These are phyloP conservation scores for Diplodus sargus DNA, from an alignment of 2,797 vertebrate genomes.

Conservation along the genomic window DNA sequence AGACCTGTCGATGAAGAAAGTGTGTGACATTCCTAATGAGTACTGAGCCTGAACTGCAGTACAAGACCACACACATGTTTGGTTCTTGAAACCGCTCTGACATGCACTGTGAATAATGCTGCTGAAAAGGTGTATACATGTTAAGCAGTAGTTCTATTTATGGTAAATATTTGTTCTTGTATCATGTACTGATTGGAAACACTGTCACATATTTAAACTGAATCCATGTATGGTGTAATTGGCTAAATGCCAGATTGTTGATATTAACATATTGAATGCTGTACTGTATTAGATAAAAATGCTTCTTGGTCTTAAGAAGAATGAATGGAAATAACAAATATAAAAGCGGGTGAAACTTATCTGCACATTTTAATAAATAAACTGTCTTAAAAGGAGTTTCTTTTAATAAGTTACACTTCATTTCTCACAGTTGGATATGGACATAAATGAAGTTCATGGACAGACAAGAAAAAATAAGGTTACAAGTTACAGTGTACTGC, in stretches of 20 bases:
- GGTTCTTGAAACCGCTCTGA: neutral
- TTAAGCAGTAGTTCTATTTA: slow-evolving; percentile 41
- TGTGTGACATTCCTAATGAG: slow-evolving; percentile 57
- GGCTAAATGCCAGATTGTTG: neutral
- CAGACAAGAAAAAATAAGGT: slow-evolving; percentile 34
- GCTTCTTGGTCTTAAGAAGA: slow-evolving; percentile 57
- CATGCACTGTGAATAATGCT: slow-evolving; percentile 9
- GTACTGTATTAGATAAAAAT: slow-evolving; percentile 26
- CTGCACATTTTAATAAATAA: slow-evolving; percentile 75
- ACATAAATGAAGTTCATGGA: slow-evolving; percentile 42
- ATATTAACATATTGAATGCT: slow-evolving; percentile 4
- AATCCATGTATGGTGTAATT: neutral
- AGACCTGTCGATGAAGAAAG: slow-evolving; percentile 81
- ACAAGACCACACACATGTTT: neutral
- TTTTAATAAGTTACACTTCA: slow-evolving; percentile 47
- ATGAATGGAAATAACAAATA: slow-evolving; percentile 42
- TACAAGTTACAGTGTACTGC: slow-evolving; percentile 24
- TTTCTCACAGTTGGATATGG: slow-evolving; percentile 33
- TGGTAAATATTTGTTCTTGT: slow-evolving; percentile 49
- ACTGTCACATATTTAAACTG: slow-evolving; percentile 30
- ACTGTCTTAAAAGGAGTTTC: slow-evolving; percentile 46
- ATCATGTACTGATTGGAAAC: slow-evolving; percentile 5
- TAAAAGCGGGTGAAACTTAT: slow-evolving; percentile 42
- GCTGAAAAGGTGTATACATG: slow-evolving; percentile 1
- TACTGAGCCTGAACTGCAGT: slow-evolving; percentile 19